Percentiles rank a stretch among this genome's conserved stretches.
Conservation (phyloP, 1,140 invertebrate species). For the Cataglyphis hispanica region DNA sequence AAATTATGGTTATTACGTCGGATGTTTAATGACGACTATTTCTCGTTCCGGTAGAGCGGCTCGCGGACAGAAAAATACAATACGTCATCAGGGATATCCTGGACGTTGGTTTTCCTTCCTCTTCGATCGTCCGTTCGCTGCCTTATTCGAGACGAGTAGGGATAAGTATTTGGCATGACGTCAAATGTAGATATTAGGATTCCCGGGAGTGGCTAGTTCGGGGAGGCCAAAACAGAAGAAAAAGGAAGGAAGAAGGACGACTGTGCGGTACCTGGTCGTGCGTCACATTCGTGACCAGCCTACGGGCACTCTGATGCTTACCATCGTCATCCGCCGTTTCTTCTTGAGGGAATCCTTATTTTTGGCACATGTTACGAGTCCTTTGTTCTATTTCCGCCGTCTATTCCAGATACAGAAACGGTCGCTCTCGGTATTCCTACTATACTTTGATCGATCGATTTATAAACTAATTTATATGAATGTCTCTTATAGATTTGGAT, state of each 20-base stretch:
- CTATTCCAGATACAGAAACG: conserved; percentile 18
- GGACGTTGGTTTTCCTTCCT: conserved; percentile 57
- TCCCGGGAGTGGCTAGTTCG: conserved; percentile 77
- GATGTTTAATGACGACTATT: conserved; percentile 68
- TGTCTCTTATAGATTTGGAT: background rate
- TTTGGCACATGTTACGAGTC: conserved; percentile 72
- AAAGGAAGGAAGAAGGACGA: conserved; percentile 65
- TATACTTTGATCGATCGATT: conserved; percentile 8
- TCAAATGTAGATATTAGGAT: conserved; percentile 86
- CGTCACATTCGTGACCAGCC: conserved; percentile 85
- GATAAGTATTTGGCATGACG: conserved; percentile 85
- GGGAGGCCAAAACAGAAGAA: conserved; percentile 68
- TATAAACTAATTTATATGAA: background rate
- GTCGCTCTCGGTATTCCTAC: background rate
- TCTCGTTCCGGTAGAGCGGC: background rate
- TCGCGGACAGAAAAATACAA: conserved; percentile 51
- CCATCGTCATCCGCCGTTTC: conserved; percentile 63
- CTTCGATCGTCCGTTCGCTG: conserved; percentile 63
- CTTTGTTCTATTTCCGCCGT: conserved; percentile 7
- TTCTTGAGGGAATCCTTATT: conserved; percentile 72
- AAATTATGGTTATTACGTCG: conserved; percentile 60
- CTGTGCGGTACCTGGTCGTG: conserved; percentile 81
- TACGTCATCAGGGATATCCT: conserved; percentile 64
- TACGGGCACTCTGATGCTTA: conserved; percentile 74
- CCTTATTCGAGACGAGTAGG: conserved; percentile 81